Conservation (phyloP, 2,113 vertebrate genomes). For the Leucopsar rothschildi region DNA sequence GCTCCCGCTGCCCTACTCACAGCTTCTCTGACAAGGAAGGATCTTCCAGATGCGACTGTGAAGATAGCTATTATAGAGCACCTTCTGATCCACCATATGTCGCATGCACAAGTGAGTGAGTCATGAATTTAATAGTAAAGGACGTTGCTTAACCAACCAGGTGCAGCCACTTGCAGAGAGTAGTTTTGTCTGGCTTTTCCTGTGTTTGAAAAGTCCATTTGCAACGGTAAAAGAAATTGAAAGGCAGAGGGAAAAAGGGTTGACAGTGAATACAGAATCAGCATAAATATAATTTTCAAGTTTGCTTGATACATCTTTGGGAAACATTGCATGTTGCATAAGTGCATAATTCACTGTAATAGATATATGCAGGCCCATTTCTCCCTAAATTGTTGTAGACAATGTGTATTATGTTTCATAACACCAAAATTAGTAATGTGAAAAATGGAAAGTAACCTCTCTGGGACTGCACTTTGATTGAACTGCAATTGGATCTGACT, state of each 20-base stretch:
- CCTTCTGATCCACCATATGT: constrained; percentile 89
- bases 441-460: constrained; percentile 4
- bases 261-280: not conserved
- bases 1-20: constrained; percentile 93
- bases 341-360: not conserved
- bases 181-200: constrained; percentile 8
- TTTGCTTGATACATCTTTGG: not conserved
- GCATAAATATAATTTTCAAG: not conserved
- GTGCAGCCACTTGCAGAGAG: constrained; percentile 4
- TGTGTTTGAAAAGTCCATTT: constrained; percentile 2
- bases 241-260: not conserved
- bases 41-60: constrained; percentile 93
- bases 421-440: constrained; percentile 5
- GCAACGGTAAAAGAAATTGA: not conserved
- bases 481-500: constrained; percentile 74
- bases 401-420: not conserved
- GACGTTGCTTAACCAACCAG: constrained; percentile 47
- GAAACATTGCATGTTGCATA: not conserved
- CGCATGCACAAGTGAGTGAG: constrained; percentile 93
- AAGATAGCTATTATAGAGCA: constrained; percentile 95
- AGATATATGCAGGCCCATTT: not conserved
- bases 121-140: constrained; percentile 26
- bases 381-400: not conserved
- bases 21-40: constrained; percentile 95
- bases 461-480: not conserved